A percentile compares a stretch with the other conserved stretches of the same genome.
These are phyloP conservation scores for Bujurquina vittata DNA, from an alignment of 2,113 vertebrate species.

Conservation along the genomic window DNA sequence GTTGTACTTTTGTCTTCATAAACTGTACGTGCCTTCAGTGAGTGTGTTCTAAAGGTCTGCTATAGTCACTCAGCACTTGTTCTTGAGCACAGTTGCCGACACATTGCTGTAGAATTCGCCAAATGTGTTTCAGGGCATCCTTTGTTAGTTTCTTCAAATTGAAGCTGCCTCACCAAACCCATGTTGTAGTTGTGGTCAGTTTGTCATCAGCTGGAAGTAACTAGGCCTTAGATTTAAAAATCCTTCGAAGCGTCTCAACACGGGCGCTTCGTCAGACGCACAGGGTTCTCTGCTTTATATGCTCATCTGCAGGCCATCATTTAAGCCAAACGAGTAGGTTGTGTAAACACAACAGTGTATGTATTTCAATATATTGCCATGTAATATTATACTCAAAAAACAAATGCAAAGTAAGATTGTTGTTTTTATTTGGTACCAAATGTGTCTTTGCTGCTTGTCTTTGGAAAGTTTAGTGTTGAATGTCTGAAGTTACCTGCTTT, in stretches of 20 bases:
- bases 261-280: not conserved
- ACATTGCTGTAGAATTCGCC: conserved; percentile 8
- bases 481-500: not conserved
- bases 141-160: not conserved
- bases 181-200: not conserved
- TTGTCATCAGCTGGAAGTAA: not conserved
- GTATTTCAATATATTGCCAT: not conserved
- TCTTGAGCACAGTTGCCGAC: conserved; percentile 12
- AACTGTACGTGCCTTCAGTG: conserved; percentile 56
- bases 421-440: conserved; percentile 16
- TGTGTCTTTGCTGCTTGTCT: not conserved
- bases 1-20: not conserved
- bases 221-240: not conserved
- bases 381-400: conserved; percentile 12
- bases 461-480: not conserved
- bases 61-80: conserved; percentile 1
- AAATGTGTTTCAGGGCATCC: conserved; percentile 4
- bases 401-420: conserved; percentile 17
- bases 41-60: conserved; percentile 22
- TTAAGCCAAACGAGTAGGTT: not conserved
- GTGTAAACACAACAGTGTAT: not conserved
- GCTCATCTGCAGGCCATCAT: not conserved
- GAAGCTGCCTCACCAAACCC: not conserved
- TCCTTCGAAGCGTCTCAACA: not conserved
- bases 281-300: conserved; percentile 3